These are phyloP conservation scores for Drosophila siamana DNA, from an alignment of 2,888 invertebrate genomes.

Conservation along the genomic window DNA sequence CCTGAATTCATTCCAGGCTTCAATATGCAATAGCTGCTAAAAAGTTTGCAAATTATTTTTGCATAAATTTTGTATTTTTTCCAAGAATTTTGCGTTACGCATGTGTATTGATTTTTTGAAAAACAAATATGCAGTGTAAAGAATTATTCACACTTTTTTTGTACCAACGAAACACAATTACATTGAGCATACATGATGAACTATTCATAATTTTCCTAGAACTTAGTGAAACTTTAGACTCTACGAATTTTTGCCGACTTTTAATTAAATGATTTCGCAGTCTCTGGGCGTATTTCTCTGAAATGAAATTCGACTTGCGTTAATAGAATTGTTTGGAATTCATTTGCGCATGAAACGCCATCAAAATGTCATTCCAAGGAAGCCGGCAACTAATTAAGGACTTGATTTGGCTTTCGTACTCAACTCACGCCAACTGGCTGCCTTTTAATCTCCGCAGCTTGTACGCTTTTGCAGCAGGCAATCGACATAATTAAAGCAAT, in stretches of 20 bases:
- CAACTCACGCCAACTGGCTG: conserved; percentile 19
- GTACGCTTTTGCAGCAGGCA: conserved; percentile 8
- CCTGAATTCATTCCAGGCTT: too few relatives aligned
- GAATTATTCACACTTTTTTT: too few relatives aligned
- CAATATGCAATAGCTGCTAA: too few relatives aligned
- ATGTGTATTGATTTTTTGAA: background rate
- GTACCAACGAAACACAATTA: too few relatives aligned
- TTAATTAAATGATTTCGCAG: background rate
- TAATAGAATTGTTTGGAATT: background rate
- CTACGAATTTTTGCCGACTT: background rate
- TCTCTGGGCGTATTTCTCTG: background rate
- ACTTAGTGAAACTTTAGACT: too few relatives aligned
- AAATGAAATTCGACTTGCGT: background rate
- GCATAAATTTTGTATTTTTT: background rate
- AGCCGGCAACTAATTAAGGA: conserved; percentile 41
- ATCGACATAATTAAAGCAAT: conserved; percentile 60
- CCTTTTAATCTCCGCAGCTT: conserved; percentile 8
- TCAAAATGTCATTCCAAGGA: background rate
- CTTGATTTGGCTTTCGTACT: conserved; percentile 27
- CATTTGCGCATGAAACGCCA: background rate
- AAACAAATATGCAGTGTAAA: background rate
- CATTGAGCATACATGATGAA: too few relatives aligned
- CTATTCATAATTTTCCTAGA: too few relatives aligned
- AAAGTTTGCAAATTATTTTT: too few relatives aligned
- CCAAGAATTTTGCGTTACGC: background rate